Base-by-base conservation (phyloP, 1,140 invertebrate genomes). In the Caenorhabditis briggsae region DNA sequence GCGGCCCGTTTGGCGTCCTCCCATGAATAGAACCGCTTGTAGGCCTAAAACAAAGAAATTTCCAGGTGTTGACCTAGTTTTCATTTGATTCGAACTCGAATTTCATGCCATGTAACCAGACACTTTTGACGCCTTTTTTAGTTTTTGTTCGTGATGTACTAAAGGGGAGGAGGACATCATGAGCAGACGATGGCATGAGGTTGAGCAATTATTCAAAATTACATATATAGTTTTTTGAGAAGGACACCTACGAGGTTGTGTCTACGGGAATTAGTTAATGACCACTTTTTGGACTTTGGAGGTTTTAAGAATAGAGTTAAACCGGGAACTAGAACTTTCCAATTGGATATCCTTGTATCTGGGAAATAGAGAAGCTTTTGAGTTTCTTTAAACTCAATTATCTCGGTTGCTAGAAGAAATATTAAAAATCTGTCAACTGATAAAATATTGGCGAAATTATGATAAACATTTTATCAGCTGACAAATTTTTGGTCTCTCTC, bases 21-120 rank as follows among this genome's bases (percentile, higher is more conserved):
- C 70, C 70, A 78, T 78, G 70, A 78, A 46, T 78, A 78, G 70
- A 78, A 78, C 12, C 70, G 6, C n/a, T 78, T 78, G 46, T 78
- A 78, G 5, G 70, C 70, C 70, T 78, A 46, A 78, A 78, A 78
- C 6, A 9, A 11, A 53, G 50, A 53, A 16, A 25, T 20, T 11
- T 78, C 20, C 23, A 23, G 20, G 23, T n/a, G 43, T 20, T 78
- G 70, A 78, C 70, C 46, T 46, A 78, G 20, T 78, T 78, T 9
- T 78, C 20, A 78, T 50, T 46, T 46, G 46, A 50, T 33, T 33
- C 33, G 53, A 48, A 78, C 43, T 78, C 46, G 33, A 78, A 78
- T 78, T 78, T 8, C 70, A 78, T 23, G 16, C 6, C 0, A 25
- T 18, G 70, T 46, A 78, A 78, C n/a, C 23, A 5, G 14, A 78